Base-by-base conservation (phyloP, 2,797 vertebrate genomes). In the Merluccius polli region DNA sequence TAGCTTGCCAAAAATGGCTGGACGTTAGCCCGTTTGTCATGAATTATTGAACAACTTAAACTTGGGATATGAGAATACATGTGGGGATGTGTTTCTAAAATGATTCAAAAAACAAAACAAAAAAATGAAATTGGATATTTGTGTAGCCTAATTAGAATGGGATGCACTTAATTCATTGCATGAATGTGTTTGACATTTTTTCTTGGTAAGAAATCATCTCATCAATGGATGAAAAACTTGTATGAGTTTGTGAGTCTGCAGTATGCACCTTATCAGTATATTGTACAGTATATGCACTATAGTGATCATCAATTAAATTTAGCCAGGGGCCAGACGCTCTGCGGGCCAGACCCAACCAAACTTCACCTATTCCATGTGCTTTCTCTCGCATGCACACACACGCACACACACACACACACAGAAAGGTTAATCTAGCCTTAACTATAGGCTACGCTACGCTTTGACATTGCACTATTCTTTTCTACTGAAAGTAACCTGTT, bases 11-110 rank as follows among this genome's bases (percentile, higher is more conserved):
- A 41, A 7, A 29, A 6, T 24, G 11, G 0, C 78, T 72, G 75
- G 71, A 80, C 81, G 72, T 79, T 68, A 73, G 77, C 69, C 78
- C 75, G 32, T 79, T 83, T 75, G 63, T 75, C 77, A 72, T 73
- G 74, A 84, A 79, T 79, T 63, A 81, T 84, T 80, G 15, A 70
- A 21, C n/a, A 16, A 41, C 77, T 80, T 78, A 32, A 48, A 38
- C 74, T 67, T 73, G 15, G 52, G 52, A n/a, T 21, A 41, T 35
- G 12, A 16, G 52, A 79, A 41, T 24, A 35, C 71, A 48, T 77
- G 72, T 73, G 67, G 73, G 24, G n/a, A 67, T 63, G 29, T 75
- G 44, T 30, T 52, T 77, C 77, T 41, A 3, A 78, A 74, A 80
- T 83, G 32, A 67, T 36, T 33, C 41, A 12, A 24, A 32, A 35